Evolutionary conservation across 2,113 vertebrate genomes (phyloP).

Genomic region (Columba livia): DNA sequence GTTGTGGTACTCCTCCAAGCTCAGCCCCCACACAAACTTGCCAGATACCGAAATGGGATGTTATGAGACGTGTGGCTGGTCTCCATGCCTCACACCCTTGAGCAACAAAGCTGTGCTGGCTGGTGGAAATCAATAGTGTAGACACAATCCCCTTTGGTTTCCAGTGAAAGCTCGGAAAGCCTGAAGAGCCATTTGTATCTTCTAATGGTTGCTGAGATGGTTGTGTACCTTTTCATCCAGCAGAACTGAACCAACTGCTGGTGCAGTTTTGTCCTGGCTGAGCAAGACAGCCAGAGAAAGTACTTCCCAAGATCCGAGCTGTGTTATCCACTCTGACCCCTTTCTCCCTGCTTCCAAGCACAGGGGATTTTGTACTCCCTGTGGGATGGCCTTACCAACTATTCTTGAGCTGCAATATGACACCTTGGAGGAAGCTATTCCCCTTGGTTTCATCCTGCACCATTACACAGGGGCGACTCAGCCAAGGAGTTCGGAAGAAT

Average conservation of each 20-base stretch:
- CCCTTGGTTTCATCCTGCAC: background rate
- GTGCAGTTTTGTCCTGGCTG: background rate
- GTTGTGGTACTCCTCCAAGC: slow-evolving; percentile 7
- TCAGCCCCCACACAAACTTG: background rate
- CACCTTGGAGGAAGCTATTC: slow-evolving; percentile 7
- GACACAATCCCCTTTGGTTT: background rate
- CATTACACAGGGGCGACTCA: background rate
- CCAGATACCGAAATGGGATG: slow-evolving; percentile 16
- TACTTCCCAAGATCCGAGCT: background rate
- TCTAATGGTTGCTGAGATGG: background rate
- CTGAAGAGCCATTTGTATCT: background rate
- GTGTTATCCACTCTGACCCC: background rate
- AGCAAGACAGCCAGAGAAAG: background rate
- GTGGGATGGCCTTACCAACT: background rate
- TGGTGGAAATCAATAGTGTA: background rate
- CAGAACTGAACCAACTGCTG: background rate
- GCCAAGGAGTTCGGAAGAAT: slow-evolving; percentile 5
- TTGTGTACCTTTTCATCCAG: background rate
- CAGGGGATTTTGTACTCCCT: background rate
- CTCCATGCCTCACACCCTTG: background rate
- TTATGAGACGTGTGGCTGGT: background rate
- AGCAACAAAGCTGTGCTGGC: background rate
- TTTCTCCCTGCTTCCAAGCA: background rate
- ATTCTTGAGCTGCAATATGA: background rate
- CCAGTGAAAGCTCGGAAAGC: background rate